Conservation (phyloP, 2,797 vertebrate species). For the Rhinichthys osculus region DNA sequence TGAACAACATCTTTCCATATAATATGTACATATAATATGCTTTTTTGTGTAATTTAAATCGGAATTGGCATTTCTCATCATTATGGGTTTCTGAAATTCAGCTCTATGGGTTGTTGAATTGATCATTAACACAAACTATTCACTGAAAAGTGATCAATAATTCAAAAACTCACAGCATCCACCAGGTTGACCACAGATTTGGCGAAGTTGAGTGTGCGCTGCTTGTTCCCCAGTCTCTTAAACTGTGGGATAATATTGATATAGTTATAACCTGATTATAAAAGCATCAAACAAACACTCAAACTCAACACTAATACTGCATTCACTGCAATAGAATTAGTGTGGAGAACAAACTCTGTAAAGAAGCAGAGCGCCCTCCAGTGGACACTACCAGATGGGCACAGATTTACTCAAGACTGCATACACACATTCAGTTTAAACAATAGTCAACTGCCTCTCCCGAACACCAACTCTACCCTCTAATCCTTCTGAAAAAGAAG, state of each 20-base stretch:
- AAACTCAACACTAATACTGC: not conserved
- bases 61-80: not conserved
- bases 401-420: not conserved
- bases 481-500: not conserved
- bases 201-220: conserved; percentile 90
- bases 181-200: conserved; percentile 98
- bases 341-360: not conserved
- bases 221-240: conserved; percentile 89
- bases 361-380: conserved; percentile 31
- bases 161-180: conserved; percentile 90
- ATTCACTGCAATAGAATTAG: not conserved
- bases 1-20: not conserved
- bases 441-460: not conserved
- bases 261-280: not conserved
- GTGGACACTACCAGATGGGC: not conserved
- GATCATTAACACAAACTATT: not conserved
- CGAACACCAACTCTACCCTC: not conserved
- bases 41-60: not conserved
- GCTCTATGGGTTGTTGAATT: not conserved
- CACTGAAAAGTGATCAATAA: not conserved
- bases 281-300: not conserved
- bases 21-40: not conserved
- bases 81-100: not conserved
- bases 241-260: conserved; percentile 74
- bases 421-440: not conserved